Evolutionary conservation across 37 sponge, comb jelly and placozoan genomes (phyloP), one percentile per base, ranked within the genome.

Genomic region (Hormiphora californensis): DNA sequence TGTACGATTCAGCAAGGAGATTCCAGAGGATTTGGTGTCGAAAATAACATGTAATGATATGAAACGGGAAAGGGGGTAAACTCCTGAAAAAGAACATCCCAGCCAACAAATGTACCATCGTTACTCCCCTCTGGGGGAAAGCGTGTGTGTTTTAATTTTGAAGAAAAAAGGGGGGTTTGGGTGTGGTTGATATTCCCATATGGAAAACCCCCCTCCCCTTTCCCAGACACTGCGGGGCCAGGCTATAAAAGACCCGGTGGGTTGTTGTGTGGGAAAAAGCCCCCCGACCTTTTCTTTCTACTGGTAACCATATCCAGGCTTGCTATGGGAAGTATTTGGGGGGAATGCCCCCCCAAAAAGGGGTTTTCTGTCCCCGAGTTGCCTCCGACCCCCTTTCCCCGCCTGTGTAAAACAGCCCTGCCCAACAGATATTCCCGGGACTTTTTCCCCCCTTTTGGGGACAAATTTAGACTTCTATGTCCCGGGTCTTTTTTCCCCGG

Each of bases 181-280:
- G 92, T 89, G 99, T 97, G 40, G 89, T 97, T 54, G 99, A 97
- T 43, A 32, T 97, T 4, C 87, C 99, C 99, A 0, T 97, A 97
- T 86, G 99, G 99, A 25, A 73, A n/a, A n/a, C 91, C 99, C 0
- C 92, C 99, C 0, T 35, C 90, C n/a, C 55, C 57, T 28, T 97
- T 97, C 62, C 88, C 94, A 38, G 99, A 97, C 59, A 40, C 95
- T 19, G 91, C 94, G 0, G 91, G 94, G 15, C n/a, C 95, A 97
- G 85, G 88, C 92, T 17, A 90, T 92, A 31, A 40, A 55, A 17
- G 94, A 94, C 78, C 35, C 49, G 44, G 78, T 91, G 98, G 98
- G 1, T 65, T 97, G 63, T 86, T 97, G 85, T 97, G 99, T 88
- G 92, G 94, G 27, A 97, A 95, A 0, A n/a, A n/a, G 1, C 93